Evolutionary conservation across 2,113 vertebrate genomes (phyloP).

Genomic region (Pseudorectes ferrugineus): DNA sequence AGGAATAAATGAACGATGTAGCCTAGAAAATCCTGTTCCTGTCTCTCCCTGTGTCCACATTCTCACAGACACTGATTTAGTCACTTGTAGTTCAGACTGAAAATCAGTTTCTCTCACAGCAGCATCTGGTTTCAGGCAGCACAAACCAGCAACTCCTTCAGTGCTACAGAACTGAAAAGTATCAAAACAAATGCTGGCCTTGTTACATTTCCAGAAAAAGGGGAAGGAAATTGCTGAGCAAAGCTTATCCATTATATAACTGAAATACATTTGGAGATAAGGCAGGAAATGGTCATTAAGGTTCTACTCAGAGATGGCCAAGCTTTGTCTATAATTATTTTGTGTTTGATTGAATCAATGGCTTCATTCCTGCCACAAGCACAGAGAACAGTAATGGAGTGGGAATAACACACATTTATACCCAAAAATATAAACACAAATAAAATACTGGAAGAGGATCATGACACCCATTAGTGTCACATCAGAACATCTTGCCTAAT

Average conservation of each 20-base stretch:
- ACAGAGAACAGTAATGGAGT: neutral
- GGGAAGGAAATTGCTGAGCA: neutral
- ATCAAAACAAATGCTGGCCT: neutral
- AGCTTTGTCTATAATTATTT: neutral
- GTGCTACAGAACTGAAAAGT: neutral
- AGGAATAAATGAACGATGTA: neutral
- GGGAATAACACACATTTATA: neutral
- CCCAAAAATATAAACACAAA: neutral
- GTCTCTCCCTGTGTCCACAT: neutral
- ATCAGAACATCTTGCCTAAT: neutral
- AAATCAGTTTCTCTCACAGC: neutral
- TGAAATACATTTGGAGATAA: neutral
- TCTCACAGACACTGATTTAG: neutral
- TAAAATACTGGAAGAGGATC: neutral
- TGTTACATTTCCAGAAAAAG: neutral
- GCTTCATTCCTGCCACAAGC: neutral
- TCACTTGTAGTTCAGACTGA: neutral
- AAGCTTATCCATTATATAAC: neutral
- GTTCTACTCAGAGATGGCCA: neutral
- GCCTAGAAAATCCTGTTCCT: neutral
- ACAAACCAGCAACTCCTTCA: neutral
- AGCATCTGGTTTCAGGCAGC: neutral
- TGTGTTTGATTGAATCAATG: neutral
- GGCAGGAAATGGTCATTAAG: neutral
- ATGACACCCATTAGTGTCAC: too few species aligned